Percentiles rank a stretch among this genome's conserved stretches.
Conservation (phyloP, 2,797 vertebrate species). For the Menidia menidia region DNA sequence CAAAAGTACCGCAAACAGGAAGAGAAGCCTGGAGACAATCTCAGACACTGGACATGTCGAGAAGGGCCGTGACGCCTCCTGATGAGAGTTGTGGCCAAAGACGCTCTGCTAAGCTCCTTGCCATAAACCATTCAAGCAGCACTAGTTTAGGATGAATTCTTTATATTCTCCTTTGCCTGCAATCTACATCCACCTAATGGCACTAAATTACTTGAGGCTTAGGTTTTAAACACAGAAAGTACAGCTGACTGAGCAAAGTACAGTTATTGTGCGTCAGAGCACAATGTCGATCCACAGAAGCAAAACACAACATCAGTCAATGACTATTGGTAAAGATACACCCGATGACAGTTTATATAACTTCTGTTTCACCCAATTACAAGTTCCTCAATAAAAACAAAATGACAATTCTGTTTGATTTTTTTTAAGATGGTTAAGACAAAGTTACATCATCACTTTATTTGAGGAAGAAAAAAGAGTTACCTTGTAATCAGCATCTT, state of each 20-base stretch:
- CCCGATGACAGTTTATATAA: not conserved
- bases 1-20: conserved; percentile 74
- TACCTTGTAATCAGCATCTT: too few species aligned
- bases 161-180: conserved; percentile 27
- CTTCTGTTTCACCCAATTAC: too few species aligned
- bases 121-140: conserved; percentile 60
- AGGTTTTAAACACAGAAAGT: conserved; percentile 37
- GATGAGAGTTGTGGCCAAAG: conserved; percentile 59
- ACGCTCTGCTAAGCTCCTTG: conserved; percentile 30
- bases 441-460: too few species aligned
- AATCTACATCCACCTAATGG: conserved; percentile 42
- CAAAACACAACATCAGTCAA: conserved; percentile 10
- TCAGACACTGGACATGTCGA: conserved; percentile 50
- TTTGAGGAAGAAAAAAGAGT: too few species aligned
- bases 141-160: conserved; percentile 47
- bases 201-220: conserved; percentile 51
- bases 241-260: conserved; percentile 24
- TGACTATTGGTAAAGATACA: not conserved
- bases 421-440: too few species aligned
- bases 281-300: not conserved
- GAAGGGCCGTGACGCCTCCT: conserved; percentile 55
- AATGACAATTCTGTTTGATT: too few species aligned
- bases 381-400: too few species aligned
- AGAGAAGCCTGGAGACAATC: conserved; percentile 64
- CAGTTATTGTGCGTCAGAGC: conserved; percentile 48